A percentile compares a stretch with the other conserved stretches of the same genome.
Evolutionary conservation across 2,113 vertebrate species (phyloP).

Genomic region (Laticauda colubrina): DNA sequence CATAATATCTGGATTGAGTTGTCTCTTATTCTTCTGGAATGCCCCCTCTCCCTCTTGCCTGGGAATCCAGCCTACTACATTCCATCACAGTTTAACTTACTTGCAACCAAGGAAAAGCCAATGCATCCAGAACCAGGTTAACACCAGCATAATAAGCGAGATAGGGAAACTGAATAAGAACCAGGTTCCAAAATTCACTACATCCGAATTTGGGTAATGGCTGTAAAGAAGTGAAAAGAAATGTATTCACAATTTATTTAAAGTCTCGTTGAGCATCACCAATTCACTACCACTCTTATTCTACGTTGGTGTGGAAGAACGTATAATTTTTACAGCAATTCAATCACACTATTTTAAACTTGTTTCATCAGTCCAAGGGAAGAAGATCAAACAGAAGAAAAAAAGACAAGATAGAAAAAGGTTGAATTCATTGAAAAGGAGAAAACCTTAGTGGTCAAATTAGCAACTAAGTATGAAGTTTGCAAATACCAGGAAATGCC

Average conservation of each 20-base stretch:
- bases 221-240: conserved; percentile 66
- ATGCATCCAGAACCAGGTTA: conserved; percentile 98
- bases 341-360: not conserved
- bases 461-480: not conserved
- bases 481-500: not conserved
- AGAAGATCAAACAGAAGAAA: not conserved
- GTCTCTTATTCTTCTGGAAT: not conserved
- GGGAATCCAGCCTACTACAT: not conserved
- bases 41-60: not conserved
- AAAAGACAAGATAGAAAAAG: not conserved
- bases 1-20: not conserved
- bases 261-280: accelerated
- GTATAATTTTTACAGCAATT: not conserved
- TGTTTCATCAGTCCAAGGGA: not conserved
- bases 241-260: not conserved
- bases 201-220: conserved; percentile 90
- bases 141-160: conserved; percentile 90
- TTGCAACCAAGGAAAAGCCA: conserved; percentile 98
- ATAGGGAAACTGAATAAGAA: conserved; percentile 98
- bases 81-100: conserved; percentile 73
- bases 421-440: not conserved
- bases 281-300: not conserved
- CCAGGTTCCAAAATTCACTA: conserved; percentile 98
- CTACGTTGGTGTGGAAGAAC: not conserved
- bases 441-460: not conserved